These are phyloP conservation scores for Apistogramma diplotaenia DNA, from an alignment of 2,113 vertebrate species.

Conservation along the genomic window DNA sequence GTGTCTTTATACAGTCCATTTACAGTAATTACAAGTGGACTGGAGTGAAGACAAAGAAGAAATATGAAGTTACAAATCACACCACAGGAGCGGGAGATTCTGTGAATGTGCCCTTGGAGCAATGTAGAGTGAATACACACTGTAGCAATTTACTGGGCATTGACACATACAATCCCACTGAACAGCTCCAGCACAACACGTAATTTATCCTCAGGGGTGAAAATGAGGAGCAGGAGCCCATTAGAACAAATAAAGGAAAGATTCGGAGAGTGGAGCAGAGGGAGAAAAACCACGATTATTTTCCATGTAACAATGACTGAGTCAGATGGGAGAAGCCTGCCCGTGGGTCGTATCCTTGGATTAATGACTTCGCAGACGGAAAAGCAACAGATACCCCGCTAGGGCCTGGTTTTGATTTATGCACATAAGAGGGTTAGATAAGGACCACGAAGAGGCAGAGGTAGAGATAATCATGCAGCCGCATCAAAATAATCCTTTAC, in stretches of 20 bases:
- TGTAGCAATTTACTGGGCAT: neutral
- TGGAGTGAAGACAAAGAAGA: constrained; percentile 3
- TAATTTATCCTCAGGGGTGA: constrained; percentile 35
- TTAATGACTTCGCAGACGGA: constrained; percentile 63
- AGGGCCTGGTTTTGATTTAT: constrained; percentile 58
- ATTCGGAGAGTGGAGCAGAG: neutral
- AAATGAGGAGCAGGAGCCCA: constrained; percentile 42
- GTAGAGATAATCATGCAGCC: constrained; percentile 27
- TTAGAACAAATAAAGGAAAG: constrained; percentile 56
- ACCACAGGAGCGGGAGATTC: constrained; percentile 16
- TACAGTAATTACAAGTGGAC: neutral
- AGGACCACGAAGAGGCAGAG: neutral
- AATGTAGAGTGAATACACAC: constrained; percentile 14
- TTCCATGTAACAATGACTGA: constrained; percentile 49
- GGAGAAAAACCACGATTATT: constrained; percentile 27
- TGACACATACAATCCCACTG: neutral
- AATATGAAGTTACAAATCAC: constrained; percentile 34
- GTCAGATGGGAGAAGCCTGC: constrained; percentile 29
- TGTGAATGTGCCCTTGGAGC: constrained; percentile 27
- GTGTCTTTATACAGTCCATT: neutral
- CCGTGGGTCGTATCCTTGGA: constrained; percentile 38
- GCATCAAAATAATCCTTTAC: constrained; percentile 36
- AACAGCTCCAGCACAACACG: constrained; percentile 27
- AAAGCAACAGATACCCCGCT: constrained; percentile 42
- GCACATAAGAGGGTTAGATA: constrained; percentile 30